Conservation (phyloP, 2,888 invertebrate species). For the Diarsia rubi region DNA sequence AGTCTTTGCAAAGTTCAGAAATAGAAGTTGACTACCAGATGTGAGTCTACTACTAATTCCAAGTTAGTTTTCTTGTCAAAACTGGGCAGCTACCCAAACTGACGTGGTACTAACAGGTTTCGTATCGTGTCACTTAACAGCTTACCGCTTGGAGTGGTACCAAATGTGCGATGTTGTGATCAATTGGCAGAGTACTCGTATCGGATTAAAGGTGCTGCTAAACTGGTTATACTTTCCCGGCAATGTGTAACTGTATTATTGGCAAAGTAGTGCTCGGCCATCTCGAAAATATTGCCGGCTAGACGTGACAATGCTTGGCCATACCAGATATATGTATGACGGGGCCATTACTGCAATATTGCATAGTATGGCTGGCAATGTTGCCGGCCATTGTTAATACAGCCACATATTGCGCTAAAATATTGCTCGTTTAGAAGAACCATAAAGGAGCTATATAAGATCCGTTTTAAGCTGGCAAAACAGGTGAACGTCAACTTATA, state of each 20-base stretch:
- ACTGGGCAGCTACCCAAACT: conserved; percentile 50
- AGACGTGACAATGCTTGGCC: too few relatives aligned
- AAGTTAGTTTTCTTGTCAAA: conserved; percentile 11
- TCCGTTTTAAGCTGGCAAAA: background rate
- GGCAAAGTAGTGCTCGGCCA: too few relatives aligned
- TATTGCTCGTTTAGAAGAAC: too few relatives aligned
- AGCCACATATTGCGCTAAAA: too few relatives aligned
- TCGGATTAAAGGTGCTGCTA: conserved; percentile 8
- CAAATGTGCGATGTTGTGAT: conserved; percentile 42
- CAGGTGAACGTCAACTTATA: background rate
- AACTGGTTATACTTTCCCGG: too few relatives aligned
- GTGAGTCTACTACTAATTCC: background rate
- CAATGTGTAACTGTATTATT: too few relatives aligned
- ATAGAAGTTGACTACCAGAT: background rate
- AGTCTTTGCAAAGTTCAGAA: background rate
- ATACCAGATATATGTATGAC: too few relatives aligned
- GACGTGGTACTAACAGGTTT: conserved; percentile 35
- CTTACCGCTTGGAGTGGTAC: conserved; percentile 44
- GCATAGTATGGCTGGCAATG: too few relatives aligned
- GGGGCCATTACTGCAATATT: too few relatives aligned
- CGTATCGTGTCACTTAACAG: conserved; percentile 18
- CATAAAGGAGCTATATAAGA: background rate
- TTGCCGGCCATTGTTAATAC: too few relatives aligned
- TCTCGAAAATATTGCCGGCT: too few relatives aligned
- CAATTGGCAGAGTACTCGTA: conserved; percentile 18